phyloP scores from a whole-genome alignment of 2,888 invertebrate species.

The Onthophagus sagittarius region DNA sequence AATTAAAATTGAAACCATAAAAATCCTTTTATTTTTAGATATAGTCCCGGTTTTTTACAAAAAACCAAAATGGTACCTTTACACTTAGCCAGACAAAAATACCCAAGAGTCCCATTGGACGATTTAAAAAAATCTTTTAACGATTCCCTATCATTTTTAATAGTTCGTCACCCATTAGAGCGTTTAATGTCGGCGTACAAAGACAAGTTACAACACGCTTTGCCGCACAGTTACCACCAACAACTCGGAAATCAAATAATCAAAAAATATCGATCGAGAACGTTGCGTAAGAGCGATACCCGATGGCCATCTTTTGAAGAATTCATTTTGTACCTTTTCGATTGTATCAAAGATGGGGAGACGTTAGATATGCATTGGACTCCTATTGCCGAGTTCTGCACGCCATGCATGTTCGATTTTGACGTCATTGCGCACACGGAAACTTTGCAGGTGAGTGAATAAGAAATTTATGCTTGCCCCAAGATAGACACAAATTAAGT shows the following conservation, averaged over 20 bases:
- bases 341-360: conserved; percentile 61
- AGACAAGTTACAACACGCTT: conserved; percentile 78
- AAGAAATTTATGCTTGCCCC: background rate
- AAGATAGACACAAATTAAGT: background rate
- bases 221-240: conserved; percentile 78
- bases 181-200: conserved; percentile 76
- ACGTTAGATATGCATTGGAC: conserved; percentile 84
- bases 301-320: conserved; percentile 76
- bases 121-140: conserved; percentile 70
- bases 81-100: conserved; percentile 72
- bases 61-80: conserved; percentile 76
- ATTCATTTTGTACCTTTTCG: conserved; percentile 74
- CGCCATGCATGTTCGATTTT: conserved; percentile 79
- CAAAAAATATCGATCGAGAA: conserved; percentile 58
- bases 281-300: conserved; percentile 29
- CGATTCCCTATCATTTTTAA: conserved; percentile 75
- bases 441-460: conserved; percentile 62
- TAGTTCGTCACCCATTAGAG: conserved; percentile 79
- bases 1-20: background rate
- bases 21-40: conserved; percentile 46
- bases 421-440: conserved; percentile 80
- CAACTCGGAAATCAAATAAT: conserved; percentile 76
- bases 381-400: conserved; percentile 79
- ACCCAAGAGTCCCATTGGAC: conserved; percentile 70
- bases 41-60: conserved; percentile 70